Base-by-base conservation (phyloP, 2,888 invertebrate species). In the Acrobeloides nanus region DNA sequence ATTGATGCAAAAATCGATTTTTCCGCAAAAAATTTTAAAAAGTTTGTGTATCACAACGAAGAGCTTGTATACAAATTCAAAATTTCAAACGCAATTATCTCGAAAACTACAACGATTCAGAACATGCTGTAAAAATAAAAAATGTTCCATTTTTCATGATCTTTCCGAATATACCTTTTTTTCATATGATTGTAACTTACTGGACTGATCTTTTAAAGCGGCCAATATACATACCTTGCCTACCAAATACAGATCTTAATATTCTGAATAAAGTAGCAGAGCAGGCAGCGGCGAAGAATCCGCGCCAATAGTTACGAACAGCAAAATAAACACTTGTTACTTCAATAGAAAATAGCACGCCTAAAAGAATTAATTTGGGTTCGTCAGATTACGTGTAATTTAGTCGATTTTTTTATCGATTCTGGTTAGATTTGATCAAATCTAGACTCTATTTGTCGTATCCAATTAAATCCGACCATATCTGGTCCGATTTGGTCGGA, bases 281-380 rank as follows among this genome's bases (percentile, higher is more conserved):
- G 77, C 90, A 92, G 31, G 93, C 92, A 0, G 95, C 92, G 0
- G 93, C 86, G 75, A 93, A 95, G 77, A 97, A 95, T 0, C 92
- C 93, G 20, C 51, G 27, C 60, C 60, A 59, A 42, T 59, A 59
- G 37, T 61, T 59, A 7, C 60, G 46, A 1, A 97, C 92, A 7
- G 95, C 95, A 77, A 97, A 97, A 76, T 93, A 97, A 0, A 92
- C 92, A 0, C 93, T 89, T 15, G 97, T 97, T 78, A 95, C 95
- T 81, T 97, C 95, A 66, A 97, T 95, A 66, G 93, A 93, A 78
- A 97, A 97, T 46, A 97, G 79, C 0, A 97, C 95, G 62, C 95
- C 90, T 51, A 31, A 21, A 38, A 17, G 12, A 10, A 4, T 53
- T 53, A 1, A n/a, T n/a, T n/a, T n/a, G n/a, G n/a, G n/a, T n/a